phyloP scores from a whole-genome alignment of 2,113 vertebrate species.

The Proteles cristata region DNA sequence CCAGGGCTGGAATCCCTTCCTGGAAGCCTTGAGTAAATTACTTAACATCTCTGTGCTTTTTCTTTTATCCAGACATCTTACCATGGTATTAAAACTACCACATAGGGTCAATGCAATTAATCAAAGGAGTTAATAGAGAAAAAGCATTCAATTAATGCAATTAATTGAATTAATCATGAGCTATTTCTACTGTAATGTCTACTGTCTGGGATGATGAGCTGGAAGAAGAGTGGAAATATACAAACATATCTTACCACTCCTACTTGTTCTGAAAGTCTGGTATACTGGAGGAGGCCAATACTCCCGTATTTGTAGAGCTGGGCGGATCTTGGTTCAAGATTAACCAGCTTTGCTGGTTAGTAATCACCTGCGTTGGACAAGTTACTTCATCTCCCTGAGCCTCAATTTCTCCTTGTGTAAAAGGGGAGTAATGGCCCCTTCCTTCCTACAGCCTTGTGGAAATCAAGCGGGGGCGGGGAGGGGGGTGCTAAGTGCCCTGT shows the following conservation, averaged over 20 bases:
- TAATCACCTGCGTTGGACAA: background rate
- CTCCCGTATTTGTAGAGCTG: background rate
- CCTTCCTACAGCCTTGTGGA: background rate
- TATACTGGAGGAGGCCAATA: background rate
- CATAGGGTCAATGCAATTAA: background rate
- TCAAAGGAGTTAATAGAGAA: background rate
- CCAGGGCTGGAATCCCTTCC: background rate
- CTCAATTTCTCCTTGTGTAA: background rate
- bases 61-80: background rate
- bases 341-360: background rate
- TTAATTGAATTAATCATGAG: background rate
- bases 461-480: background rate
- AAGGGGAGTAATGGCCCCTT: rapidly evolving
- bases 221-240: background rate
- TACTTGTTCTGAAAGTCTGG: background rate
- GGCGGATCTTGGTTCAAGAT: background rate
- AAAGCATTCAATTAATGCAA: background rate
- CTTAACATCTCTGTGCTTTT: slow-evolving; percentile 14
- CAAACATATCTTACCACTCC: rapidly evolving
- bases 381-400: background rate
- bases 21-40: background rate
- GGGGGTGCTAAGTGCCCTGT: rapidly evolving
- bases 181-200: background rate
- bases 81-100: background rate
- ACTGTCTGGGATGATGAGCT: background rate